phyloP scores from a whole-genome alignment of 2,888 invertebrate species.

The Ochropleura plecta region DNA sequence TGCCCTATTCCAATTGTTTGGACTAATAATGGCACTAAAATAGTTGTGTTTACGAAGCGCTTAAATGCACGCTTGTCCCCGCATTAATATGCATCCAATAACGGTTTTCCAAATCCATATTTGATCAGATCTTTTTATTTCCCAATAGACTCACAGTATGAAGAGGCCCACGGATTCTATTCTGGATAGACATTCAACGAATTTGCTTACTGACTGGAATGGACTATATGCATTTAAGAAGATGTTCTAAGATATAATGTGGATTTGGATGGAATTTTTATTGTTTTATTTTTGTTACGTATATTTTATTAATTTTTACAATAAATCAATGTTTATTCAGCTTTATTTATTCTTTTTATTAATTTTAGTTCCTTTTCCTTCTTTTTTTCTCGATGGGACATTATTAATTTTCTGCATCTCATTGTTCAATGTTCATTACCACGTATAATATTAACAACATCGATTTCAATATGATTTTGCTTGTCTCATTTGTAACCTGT shows the following conservation, averaged over 20 bases:
- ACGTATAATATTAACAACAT: background rate
- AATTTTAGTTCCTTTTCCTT: conserved; percentile 35
- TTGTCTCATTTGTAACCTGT: conserved; percentile 5
- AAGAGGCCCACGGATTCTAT: conserved; percentile 78
- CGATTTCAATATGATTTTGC: conserved; percentile 17
- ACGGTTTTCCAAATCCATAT: conserved; percentile 85
- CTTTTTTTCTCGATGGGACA: conserved; percentile 3
- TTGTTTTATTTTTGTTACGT: conserved; percentile 76
- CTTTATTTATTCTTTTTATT: conserved; percentile 73
- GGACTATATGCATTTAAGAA: conserved; percentile 85
- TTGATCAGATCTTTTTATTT: conserved; percentile 83
- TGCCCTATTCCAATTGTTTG: background rate
- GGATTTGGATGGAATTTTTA: conserved; percentile 83
- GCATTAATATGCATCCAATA: conserved; percentile 52
- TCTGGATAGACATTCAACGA: conserved; percentile 73
- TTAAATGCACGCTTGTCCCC: conserved; percentile 57
- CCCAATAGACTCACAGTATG: conserved; percentile 89
- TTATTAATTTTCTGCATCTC: conserved; percentile 2
- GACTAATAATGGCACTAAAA: conserved; percentile 20
- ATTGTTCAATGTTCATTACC: background rate
- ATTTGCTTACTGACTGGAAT: conserved; percentile 74
- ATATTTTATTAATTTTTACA: conserved; percentile 72
- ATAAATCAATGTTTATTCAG: conserved; percentile 82
- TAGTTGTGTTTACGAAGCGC: conserved; percentile 41
- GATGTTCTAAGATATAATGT: conserved; percentile 78